phyloP scores from a whole-genome alignment of 2,888 invertebrate genomes.

The Macrophya annulata region DNA sequence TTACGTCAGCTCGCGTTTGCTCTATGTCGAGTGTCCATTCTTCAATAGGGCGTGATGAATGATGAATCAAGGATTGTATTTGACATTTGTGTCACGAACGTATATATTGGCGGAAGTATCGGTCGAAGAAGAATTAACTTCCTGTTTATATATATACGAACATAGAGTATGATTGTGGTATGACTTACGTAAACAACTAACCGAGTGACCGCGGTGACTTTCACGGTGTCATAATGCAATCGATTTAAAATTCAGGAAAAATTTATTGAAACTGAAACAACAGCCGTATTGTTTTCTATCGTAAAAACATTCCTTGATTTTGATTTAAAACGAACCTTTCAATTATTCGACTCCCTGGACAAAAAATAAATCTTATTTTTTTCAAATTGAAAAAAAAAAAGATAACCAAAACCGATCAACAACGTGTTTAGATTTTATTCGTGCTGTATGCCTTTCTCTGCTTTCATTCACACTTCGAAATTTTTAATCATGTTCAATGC shows the following conservation, averaged over 20 bases:
- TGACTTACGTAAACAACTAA: constrained; percentile 39
- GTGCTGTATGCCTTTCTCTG: background rate
- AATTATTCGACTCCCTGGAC: background rate
- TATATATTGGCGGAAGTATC: constrained; percentile 53
- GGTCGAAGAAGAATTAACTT: constrained; percentile 50
- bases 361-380: background rate
- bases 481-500: constrained; percentile 6
- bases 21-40: constrained; percentile 24
- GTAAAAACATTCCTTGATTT: background rate
- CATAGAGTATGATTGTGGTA: constrained; percentile 11
- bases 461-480: background rate
- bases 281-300: background rate
- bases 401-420: background rate
- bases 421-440: constrained; percentile 10
- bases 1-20: constrained; percentile 36
- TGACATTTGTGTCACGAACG: constrained; percentile 52
- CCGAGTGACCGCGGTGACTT: constrained; percentile 32
- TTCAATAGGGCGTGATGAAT: constrained; percentile 40
- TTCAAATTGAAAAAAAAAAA: background rate
- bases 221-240: background rate
- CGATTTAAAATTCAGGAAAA: constrained; percentile 2
- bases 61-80: constrained; percentile 52
- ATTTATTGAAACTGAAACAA: constrained; percentile 7
- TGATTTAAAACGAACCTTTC: background rate
- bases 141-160: constrained; percentile 50